A percentile compares a stretch with the other conserved stretches of the same genome.
Conservation (phyloP, 2,797 vertebrate species). For the Tragopan temminckii region DNA sequence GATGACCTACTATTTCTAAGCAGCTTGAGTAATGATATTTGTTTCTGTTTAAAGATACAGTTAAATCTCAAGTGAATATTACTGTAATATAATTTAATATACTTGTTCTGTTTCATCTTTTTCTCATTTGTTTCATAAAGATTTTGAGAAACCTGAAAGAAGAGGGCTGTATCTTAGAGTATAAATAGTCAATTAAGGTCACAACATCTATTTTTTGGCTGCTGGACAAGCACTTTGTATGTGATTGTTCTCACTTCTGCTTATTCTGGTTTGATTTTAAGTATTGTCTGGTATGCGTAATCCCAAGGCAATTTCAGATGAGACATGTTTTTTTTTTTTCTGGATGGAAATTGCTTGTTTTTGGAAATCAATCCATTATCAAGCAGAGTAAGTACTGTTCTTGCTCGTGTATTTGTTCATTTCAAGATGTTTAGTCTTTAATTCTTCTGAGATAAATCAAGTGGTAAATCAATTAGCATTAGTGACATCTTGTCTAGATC, state of each 20-base stretch:
- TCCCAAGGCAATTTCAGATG: not conserved
- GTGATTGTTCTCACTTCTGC: not conserved
- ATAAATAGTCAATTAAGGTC: not conserved
- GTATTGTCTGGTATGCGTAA: not conserved
- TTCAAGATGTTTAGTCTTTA: constrained; percentile 38
- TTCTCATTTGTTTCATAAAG: not conserved
- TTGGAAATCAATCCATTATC: constrained; percentile 28
- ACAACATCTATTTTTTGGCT: not conserved
- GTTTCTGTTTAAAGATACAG: not conserved
- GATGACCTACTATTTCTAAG: not conserved
- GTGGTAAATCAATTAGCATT: constrained; percentile 26
- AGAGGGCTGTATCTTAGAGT: not conserved
- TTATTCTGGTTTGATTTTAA: constrained; percentile 28
- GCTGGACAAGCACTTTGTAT: not conserved
- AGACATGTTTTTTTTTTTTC: not conserved
- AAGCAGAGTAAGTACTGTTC: not conserved
- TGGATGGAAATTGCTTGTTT: not conserved
- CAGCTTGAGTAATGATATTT: not conserved
- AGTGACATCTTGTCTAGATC: not conserved
- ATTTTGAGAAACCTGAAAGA: not conserved
- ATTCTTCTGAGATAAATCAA: constrained; percentile 39
- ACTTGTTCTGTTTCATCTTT: not conserved
- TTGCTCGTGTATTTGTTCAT: constrained; percentile 25
- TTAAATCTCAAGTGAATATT: not conserved
- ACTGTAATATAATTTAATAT: not conserved